phyloP scores from a whole-genome alignment of 1,140 invertebrate species.

The Mercenaria mercenaria region DNA sequence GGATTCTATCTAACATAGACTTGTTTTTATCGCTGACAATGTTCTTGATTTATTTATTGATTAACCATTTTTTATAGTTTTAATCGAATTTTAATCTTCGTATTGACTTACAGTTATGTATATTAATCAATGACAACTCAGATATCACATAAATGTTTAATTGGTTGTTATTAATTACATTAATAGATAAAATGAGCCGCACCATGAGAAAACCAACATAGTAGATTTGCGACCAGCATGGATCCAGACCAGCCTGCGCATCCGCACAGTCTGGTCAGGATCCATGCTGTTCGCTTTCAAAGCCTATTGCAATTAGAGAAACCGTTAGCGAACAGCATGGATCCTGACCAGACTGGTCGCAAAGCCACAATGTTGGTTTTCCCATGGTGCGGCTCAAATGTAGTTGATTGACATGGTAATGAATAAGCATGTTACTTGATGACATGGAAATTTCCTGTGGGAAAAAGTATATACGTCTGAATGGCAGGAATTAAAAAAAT shows the following conservation, averaged over 20 bases:
- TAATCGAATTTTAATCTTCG: not conserved
- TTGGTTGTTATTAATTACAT: constrained; percentile 1
- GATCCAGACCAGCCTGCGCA: too few relatives aligned
- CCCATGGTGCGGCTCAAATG: too few relatives aligned
- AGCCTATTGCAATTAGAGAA: too few relatives aligned
- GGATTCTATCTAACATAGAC: not conserved
- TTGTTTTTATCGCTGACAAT: not conserved
- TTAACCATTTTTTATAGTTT: not conserved
- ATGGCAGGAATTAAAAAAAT: not conserved
- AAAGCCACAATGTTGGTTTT: too few relatives aligned
- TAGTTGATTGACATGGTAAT: not conserved
- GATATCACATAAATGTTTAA: not conserved
- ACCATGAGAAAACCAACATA: too few relatives aligned
- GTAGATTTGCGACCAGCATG: too few relatives aligned
- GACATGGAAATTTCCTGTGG: not conserved
- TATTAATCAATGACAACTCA: not conserved
- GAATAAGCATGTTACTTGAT: not conserved
- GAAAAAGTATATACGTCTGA: not conserved
- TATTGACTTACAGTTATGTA: not conserved
- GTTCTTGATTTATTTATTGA: not conserved
- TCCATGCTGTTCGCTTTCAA: too few relatives aligned
- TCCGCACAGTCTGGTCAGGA: too few relatives aligned
- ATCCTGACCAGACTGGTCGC: too few relatives aligned
- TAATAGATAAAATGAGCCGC: not conserved
- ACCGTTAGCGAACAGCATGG: too few relatives aligned